These are phyloP conservation scores for Lacanobia wlatinum DNA, from an alignment of 2,888 invertebrate genomes.

Conservation along the genomic window DNA sequence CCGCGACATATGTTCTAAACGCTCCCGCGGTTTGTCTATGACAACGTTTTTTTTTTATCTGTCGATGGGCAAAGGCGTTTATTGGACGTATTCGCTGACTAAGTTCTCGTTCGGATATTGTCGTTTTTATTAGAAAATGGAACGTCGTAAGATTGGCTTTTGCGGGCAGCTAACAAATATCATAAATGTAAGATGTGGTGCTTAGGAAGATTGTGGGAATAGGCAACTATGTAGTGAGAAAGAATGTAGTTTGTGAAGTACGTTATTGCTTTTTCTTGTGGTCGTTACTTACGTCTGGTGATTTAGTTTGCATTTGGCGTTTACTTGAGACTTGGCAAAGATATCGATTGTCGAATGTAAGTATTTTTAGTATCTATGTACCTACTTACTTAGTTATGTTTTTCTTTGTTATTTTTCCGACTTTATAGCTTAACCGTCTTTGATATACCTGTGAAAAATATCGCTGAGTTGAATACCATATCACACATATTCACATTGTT, in stretches of 20 bases:
- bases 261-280: constrained; percentile 29
- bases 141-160: constrained; percentile 39
- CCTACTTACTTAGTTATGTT: too few relatives aligned
- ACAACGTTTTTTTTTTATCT: constrained; percentile 72
- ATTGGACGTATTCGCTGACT: constrained; percentile 67
- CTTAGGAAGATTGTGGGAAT: constrained; percentile 12
- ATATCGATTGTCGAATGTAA: too few relatives aligned
- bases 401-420: too few relatives aligned
- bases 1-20: constrained; percentile 63
- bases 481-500: too few relatives aligned
- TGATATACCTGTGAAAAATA: too few relatives aligned
- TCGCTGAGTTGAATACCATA: too few relatives aligned
- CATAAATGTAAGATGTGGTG: constrained; percentile 40
- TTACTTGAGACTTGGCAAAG: background rate
- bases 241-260: constrained; percentile 6
- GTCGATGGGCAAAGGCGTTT: constrained; percentile 57
- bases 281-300: background rate
- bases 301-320: background rate
- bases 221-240: constrained; percentile 6
- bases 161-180: constrained; percentile 44
- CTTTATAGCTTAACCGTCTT: too few relatives aligned
- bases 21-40: constrained; percentile 73
- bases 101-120: constrained; percentile 62
- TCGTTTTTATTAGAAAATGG: constrained; percentile 62
- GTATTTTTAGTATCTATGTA: too few relatives aligned